phyloP scores from a whole-genome alignment of 2,113 vertebrate genomes.

The Triplophysa rosa region DNA sequence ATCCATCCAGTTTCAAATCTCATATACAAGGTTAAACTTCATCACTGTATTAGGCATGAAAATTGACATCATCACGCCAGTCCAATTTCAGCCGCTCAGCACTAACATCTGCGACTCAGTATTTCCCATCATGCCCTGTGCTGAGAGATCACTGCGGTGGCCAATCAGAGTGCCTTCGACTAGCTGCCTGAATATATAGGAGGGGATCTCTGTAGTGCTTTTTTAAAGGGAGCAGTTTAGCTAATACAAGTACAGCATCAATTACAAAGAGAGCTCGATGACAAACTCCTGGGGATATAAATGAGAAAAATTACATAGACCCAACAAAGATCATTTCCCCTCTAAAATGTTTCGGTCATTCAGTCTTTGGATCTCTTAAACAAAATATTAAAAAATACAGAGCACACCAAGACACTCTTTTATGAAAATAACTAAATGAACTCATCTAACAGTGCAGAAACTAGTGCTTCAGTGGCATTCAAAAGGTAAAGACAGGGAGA shows the following conservation, averaged over 20 bases:
- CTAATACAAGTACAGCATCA: constrained; percentile 2
- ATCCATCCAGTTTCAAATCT: constrained; percentile 53
- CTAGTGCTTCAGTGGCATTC: constrained; percentile 29
- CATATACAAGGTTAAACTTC: constrained; percentile 60
- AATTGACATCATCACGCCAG: constrained; percentile 26
- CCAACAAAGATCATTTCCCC: constrained; percentile 3
- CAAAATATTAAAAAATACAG: not conserved
- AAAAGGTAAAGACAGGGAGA: not conserved
- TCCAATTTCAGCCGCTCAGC: constrained; percentile 55
- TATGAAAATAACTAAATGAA: not conserved
- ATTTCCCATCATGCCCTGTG: constrained; percentile 69
- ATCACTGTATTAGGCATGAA: too few relatives aligned
- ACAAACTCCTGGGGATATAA: not conserved
- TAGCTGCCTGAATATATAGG: constrained; percentile 46
- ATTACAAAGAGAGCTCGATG: not conserved
- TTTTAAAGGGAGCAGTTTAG: constrained; percentile 35
- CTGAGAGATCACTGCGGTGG: constrained; percentile 20
- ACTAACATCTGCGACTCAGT: constrained; percentile 60
- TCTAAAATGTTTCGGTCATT: not conserved
- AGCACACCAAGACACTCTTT: not conserved
- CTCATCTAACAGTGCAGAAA: constrained; percentile 35
- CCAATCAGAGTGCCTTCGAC: constrained; percentile 21
- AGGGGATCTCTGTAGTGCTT: constrained; percentile 34
- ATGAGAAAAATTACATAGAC: not conserved
- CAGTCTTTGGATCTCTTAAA: constrained; percentile 19